phyloP scores from a whole-genome alignment of 2,113 vertebrate genomes.

The Protomyctophum bolini region DNA sequence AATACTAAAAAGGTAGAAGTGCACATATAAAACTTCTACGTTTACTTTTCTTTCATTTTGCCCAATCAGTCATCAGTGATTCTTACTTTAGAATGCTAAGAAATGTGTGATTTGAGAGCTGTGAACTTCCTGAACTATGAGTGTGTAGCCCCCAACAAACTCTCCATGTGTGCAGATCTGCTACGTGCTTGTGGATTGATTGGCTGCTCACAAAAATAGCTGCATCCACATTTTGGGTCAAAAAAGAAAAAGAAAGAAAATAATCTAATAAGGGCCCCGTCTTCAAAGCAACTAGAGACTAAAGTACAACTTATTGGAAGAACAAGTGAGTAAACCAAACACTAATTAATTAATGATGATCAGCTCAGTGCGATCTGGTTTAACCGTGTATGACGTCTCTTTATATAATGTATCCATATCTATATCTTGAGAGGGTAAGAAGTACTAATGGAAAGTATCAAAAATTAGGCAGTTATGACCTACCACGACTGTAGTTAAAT shows the following conservation, averaged over 20 bases:
- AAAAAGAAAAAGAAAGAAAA: not conserved
- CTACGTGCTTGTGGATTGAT: not conserved
- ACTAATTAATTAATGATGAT: constrained; percentile 64
- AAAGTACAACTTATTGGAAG: constrained; percentile 64
- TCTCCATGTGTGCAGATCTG: constrained; percentile 12
- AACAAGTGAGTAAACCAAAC: constrained; percentile 68
- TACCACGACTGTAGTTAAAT: not conserved
- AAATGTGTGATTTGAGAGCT: not conserved
- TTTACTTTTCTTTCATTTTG: not conserved
- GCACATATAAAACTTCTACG: too few relatives aligned
- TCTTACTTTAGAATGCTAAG: not conserved
- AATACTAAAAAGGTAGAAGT: too few relatives aligned
- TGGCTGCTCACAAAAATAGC: not conserved
- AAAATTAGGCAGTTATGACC: not conserved
- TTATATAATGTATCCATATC: constrained; percentile 22
- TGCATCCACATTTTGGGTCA: constrained; percentile 5
- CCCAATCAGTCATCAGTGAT: constrained; percentile 1
- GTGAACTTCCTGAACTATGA: constrained; percentile 12
- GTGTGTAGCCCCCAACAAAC: constrained; percentile 11
- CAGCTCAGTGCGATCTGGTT: constrained; percentile 55
- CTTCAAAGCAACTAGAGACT: constrained; percentile 9
- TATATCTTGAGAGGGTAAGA: constrained; percentile 21
- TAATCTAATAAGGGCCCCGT: not conserved
- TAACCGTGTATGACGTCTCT: constrained; percentile 40
- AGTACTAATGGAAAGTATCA: not conserved